Evolutionary conservation across 2,113 vertebrate species (phyloP).

Genomic region (Lycaon pictus): DNA sequence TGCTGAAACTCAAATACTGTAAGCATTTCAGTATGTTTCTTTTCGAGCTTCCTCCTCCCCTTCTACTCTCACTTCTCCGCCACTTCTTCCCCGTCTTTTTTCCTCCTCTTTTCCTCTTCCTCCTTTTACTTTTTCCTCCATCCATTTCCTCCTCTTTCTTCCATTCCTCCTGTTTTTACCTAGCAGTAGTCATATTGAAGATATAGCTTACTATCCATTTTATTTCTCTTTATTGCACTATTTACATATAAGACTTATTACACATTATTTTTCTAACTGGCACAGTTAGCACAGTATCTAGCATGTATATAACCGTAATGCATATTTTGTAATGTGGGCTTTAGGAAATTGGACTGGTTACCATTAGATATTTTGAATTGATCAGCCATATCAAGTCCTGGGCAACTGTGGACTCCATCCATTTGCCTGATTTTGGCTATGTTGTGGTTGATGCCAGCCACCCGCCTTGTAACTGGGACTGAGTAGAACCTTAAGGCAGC

Average conservation of each 20-base stretch:
- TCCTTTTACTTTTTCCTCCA: not conserved
- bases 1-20: not conserved
- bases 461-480: not conserved
- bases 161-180: not conserved
- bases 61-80: not conserved
- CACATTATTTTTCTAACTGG: not conserved
- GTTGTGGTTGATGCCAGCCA: not conserved
- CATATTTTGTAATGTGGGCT: not conserved
- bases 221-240: slow-evolving; percentile 45
- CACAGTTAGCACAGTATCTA: not conserved
- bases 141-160: not conserved
- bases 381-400: not conserved
- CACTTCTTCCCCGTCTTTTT: not conserved
- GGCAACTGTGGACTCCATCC: not conserved
- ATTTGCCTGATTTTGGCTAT: not conserved
- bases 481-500: not conserved
- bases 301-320: not conserved
- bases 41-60: not conserved
- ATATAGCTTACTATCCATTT: not conserved
- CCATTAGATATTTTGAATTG: not conserved
- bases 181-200: slow-evolving; percentile 22
- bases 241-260: not conserved
- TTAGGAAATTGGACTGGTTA: not conserved
- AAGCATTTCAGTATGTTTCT: not conserved
- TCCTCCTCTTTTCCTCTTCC: not conserved